Conservation (phyloP, 2,888 invertebrate genomes). For the Leucophenga montana region DNA sequence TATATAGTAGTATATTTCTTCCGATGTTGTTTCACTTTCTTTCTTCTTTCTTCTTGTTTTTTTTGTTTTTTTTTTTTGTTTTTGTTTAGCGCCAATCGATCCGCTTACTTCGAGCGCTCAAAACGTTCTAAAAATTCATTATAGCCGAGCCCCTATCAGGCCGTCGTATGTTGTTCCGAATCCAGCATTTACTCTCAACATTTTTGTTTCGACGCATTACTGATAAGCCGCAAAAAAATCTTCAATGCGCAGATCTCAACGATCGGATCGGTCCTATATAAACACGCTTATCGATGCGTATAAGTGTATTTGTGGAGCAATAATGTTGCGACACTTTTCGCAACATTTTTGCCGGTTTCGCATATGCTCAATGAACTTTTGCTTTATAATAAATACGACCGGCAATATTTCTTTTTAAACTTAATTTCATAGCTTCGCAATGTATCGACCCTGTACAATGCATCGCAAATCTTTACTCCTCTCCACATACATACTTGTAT, state of each 20-base stretch:
- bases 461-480: too few species aligned
- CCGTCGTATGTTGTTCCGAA: not conserved
- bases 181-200: conserved; percentile 5
- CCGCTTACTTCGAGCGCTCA: conserved; percentile 60
- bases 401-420: too few species aligned
- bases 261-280: not conserved
- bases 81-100: conserved; percentile 39
- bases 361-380: not conserved
- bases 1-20: not conserved
- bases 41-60: too few species aligned
- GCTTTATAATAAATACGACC: not conserved
- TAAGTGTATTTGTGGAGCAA: too few species aligned
- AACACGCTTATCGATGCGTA: conserved; percentile 5
- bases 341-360: not conserved
- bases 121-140: conserved; percentile 59
- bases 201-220: not conserved
- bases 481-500: too few species aligned
- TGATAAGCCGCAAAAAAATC: conserved; percentile 10
- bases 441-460: too few species aligned
- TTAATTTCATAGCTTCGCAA: too few species aligned
- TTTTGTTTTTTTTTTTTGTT: conserved; percentile 20
- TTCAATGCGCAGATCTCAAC: conserved; percentile 2
- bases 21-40: not conserved
- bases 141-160: conserved; percentile 22
- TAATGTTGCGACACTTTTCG: not conserved